Percentiles rank a stretch among this genome's conserved stretches.
Evolutionary conservation across 2,113 vertebrate species (phyloP).

Genomic region (Neofelis nebulosa): DNA sequence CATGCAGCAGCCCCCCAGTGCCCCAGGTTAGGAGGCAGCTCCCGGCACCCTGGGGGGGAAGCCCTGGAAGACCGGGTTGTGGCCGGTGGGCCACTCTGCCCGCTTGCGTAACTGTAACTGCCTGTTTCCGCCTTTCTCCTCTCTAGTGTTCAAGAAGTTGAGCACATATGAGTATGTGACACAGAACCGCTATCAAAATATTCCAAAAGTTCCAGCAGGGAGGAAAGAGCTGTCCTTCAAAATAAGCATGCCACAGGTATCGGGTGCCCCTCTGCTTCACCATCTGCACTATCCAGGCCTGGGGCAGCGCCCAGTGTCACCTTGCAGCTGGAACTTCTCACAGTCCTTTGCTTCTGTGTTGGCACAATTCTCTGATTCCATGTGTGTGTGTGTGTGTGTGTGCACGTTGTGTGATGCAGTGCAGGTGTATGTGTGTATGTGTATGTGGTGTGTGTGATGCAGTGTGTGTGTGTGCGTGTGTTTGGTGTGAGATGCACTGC

Average conservation of each 20-base stretch:
- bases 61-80: neutral
- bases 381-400: too few species aligned
- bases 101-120: neutral
- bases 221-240: rapidly evolving
- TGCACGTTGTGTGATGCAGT: too few species aligned
- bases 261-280: neutral
- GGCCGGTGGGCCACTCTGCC: neutral
- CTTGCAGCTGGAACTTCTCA: neutral
- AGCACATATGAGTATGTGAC: conserved; percentile 86
- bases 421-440: too few species aligned
- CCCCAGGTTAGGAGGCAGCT: too few species aligned
- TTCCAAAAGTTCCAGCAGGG: neutral
- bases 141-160: conserved; percentile 83
- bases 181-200: conserved; percentile 58
- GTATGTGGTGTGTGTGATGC: neutral
- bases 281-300: rapidly evolving
- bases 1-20: neutral
- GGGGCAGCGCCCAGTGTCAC: neutral
- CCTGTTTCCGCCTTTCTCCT: neutral
- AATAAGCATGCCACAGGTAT: neutral
- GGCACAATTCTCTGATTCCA: neutral
- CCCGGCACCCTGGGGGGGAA: rapidly evolving
- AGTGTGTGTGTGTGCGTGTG: neutral
- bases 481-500: too few species aligned
- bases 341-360: neutral